Percentiles rank a stretch among this genome's conserved stretches.
Evolutionary conservation across 2,888 invertebrate species (phyloP).

Genomic region (Clunio marinus): DNA sequence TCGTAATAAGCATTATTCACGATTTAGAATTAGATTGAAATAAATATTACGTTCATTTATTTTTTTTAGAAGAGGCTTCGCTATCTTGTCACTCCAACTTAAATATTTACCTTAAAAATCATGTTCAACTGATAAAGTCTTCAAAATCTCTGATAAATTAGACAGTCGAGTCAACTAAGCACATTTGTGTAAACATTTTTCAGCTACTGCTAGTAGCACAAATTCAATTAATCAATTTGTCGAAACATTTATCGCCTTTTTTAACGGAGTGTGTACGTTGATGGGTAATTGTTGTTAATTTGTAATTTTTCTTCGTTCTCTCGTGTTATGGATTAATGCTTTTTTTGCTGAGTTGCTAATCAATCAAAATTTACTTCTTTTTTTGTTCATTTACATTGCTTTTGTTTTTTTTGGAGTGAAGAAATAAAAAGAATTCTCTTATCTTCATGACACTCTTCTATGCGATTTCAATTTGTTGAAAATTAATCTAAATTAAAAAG

Average conservation of each 20-base stretch:
- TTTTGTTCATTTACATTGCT: slow-evolving; percentile 3
- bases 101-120: slow-evolving; percentile 11
- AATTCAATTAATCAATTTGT: slow-evolving; percentile 23
- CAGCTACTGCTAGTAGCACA: neutral
- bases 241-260: slow-evolving; percentile 13
- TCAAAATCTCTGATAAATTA: slow-evolving; percentile 19
- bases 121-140: slow-evolving; percentile 7
- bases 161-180: neutral
- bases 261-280: neutral
- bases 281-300: slow-evolving; percentile 29
- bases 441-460: neutral
- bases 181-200: neutral
- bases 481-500: slow-evolving; percentile 16
- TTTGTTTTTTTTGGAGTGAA: neutral
- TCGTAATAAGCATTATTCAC: slow-evolving; percentile 5
- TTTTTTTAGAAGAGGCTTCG: too few species aligned
- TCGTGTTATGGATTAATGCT: slow-evolving; percentile 27
- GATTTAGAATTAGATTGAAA: neutral
- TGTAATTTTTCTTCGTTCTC: neutral
- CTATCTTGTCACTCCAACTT: slow-evolving; percentile 9
- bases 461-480: slow-evolving; percentile 14
- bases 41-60: too few species aligned
- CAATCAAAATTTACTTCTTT: slow-evolving; percentile 21
- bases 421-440: neutral
- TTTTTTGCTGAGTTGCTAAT: slow-evolving; percentile 9